Evolutionary conservation across 2,888 invertebrate species (phyloP).

Genomic region (Hermaeophaga mercurialis): DNA sequence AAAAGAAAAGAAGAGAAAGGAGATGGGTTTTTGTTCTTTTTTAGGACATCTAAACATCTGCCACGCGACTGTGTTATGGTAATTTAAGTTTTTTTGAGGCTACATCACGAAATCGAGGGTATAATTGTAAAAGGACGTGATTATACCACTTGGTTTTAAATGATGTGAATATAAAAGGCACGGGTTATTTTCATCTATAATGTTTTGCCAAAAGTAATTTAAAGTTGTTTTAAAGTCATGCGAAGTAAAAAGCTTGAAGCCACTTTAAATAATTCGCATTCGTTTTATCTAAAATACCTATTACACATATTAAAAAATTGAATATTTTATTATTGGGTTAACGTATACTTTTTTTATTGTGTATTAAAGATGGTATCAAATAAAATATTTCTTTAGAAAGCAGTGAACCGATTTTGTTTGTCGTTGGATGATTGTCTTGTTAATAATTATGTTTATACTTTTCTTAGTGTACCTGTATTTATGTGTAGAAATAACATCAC

Average conservation of each 20-base stretch:
- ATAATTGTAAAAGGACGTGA: not conserved
- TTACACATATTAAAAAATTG: too few species aligned
- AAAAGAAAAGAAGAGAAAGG: slow-evolving; percentile 7
- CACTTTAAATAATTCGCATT: too few species aligned
- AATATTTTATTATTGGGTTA: too few species aligned
- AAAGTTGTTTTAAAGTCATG: too few species aligned
- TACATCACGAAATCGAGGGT: slow-evolving; percentile 1
- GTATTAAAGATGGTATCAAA: too few species aligned
- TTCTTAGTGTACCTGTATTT: not conserved
- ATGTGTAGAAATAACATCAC: slow-evolving; percentile 6
- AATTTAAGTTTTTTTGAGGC: slow-evolving; percentile 13
- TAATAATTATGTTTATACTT: too few species aligned
- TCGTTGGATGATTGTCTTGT: too few species aligned
- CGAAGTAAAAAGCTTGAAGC: too few species aligned
- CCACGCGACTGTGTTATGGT: slow-evolving; percentile 35
- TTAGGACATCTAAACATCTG: slow-evolving; percentile 32
- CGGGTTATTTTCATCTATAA: not conserved
- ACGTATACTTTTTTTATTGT: too few species aligned
- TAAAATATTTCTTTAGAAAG: too few species aligned
- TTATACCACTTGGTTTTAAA: not conserved
- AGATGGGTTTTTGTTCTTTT: slow-evolving; percentile 16
- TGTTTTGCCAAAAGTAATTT: not conserved
- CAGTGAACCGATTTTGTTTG: too few species aligned
- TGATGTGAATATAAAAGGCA: not conserved
- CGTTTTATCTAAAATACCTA: too few species aligned